These are phyloP conservation scores for Drosophila lacicola DNA, from an alignment of 2,888 invertebrate genomes.

Conservation along the genomic window DNA sequence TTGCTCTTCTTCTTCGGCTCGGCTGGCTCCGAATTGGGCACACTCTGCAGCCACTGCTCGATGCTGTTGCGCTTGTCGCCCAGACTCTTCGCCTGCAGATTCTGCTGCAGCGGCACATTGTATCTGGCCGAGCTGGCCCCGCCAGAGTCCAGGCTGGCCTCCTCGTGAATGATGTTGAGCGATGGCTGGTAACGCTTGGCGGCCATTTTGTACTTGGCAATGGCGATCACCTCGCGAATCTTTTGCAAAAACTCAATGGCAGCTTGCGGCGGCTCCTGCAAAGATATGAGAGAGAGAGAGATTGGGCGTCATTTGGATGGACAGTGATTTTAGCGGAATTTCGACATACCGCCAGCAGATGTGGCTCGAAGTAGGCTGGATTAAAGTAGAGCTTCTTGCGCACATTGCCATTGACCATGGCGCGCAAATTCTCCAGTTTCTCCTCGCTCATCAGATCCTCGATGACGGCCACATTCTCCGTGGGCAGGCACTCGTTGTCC, in stretches of 20 bases:
- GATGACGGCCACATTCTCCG: slow-evolving; percentile 93
- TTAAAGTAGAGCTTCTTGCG: slow-evolving; percentile 94
- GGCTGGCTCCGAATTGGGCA: slow-evolving; percentile 85
- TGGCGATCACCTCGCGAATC: slow-evolving; percentile 95
- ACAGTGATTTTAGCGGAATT: not conserved
- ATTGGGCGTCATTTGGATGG: slow-evolving; percentile 18
- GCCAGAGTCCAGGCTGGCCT: slow-evolving; percentile 83
- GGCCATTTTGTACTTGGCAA: slow-evolving; percentile 95
- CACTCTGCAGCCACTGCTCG: slow-evolving; percentile 91
- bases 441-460: slow-evolving; percentile 90
- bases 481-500: slow-evolving; percentile 90
- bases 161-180: slow-evolving; percentile 93
- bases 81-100: slow-evolving; percentile 84
- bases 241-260: slow-evolving; percentile 95
- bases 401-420: slow-evolving; percentile 89
- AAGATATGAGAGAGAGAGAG: not conserved
- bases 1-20: slow-evolving; percentile 49
- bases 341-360: slow-evolving; percentile 90
- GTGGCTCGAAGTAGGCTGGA: slow-evolving; percentile 96
- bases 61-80: slow-evolving; percentile 91
- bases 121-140: slow-evolving; percentile 84
- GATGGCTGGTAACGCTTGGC: slow-evolving; percentile 92
- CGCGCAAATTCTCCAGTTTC: slow-evolving; percentile 88
- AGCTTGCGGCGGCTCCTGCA: slow-evolving; percentile 93
- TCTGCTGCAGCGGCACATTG: slow-evolving; percentile 86